phyloP scores from a whole-genome alignment of 2,888 invertebrate species.

The Ochropleura plecta region DNA sequence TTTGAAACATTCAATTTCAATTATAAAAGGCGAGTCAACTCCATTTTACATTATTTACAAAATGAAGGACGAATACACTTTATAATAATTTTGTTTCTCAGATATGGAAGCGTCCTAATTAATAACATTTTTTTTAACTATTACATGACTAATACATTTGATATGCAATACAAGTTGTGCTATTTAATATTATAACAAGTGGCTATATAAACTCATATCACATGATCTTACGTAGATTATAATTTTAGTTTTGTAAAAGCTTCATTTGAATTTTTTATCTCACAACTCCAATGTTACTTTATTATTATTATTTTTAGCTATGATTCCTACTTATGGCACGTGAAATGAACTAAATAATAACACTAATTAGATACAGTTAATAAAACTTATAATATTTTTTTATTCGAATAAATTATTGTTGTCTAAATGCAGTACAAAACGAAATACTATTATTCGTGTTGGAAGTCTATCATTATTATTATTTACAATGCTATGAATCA shows the following conservation, averaged over 20 bases:
- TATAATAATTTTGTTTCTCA: constrained; percentile 72
- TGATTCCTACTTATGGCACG: constrained; percentile 85
- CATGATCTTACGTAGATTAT: constrained; percentile 89
- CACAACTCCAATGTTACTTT: constrained; percentile 88
- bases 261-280: constrained; percentile 86
- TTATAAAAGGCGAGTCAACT: constrained; percentile 75
- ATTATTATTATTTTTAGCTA: constrained; percentile 78
- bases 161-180: constrained; percentile 90
- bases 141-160: constrained; percentile 83
- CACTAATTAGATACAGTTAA: constrained; percentile 63
- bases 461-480: constrained; percentile 50
- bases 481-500: constrained; percentile 63
- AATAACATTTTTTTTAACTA: constrained; percentile 72
- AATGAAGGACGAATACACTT: constrained; percentile 63
- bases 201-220: constrained; percentile 88
- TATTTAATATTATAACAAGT: constrained; percentile 87
- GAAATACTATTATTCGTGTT: constrained; percentile 51
- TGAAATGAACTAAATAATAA: constrained; percentile 78
- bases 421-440: constrained; percentile 44
- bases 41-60: constrained; percentile 67
- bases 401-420: constrained; percentile 57
- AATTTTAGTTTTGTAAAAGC: constrained; percentile 82
- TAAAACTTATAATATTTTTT: constrained; percentile 58
- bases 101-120: constrained; percentile 77
- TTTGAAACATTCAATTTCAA: constrained; percentile 69